phyloP scores from a whole-genome alignment of 2,888 invertebrate genomes.

The Ophraella communa region DNA sequence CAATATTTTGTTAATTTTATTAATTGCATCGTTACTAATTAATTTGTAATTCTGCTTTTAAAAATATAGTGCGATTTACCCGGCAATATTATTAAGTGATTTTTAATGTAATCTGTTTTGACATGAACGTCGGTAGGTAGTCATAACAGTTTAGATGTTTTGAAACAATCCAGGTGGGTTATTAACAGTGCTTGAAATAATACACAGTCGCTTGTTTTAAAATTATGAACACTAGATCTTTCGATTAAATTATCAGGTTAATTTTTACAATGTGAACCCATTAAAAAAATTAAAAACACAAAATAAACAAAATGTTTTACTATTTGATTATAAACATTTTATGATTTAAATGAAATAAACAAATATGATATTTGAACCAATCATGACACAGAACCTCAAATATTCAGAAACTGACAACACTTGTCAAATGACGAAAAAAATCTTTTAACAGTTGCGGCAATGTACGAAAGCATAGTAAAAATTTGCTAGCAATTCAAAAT shows the following conservation, averaged over 20 bases:
- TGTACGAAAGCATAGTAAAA: too few species aligned
- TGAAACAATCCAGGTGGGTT: conserved; percentile 5
- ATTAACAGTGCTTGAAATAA: background rate
- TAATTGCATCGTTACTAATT: background rate
- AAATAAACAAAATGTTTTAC: background rate
- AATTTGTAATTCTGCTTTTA: background rate
- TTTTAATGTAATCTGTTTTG: conserved; percentile 11
- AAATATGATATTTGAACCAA: too few species aligned
- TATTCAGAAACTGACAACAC: too few species aligned
- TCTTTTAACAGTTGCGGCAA: too few species aligned
- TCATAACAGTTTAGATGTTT: conserved; percentile 6
- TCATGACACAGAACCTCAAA: too few species aligned
- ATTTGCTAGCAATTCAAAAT: too few species aligned
- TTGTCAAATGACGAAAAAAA: too few species aligned
- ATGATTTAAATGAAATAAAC: too few species aligned
- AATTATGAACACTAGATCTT: background rate
- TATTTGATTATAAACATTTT: too few species aligned
- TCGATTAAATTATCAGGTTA: background rate
- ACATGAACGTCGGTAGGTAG: conserved; percentile 4
- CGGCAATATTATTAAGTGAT: background rate
- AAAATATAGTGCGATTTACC: background rate
- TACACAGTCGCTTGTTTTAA: background rate
- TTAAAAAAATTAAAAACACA: background rate
- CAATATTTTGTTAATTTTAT: background rate
- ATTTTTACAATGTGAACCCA: background rate